A percentile compares a stretch with the other conserved stretches of the same genome.
phyloP scores from a whole-genome alignment of 2,888 invertebrate species.

The Mythimna loreyi region DNA sequence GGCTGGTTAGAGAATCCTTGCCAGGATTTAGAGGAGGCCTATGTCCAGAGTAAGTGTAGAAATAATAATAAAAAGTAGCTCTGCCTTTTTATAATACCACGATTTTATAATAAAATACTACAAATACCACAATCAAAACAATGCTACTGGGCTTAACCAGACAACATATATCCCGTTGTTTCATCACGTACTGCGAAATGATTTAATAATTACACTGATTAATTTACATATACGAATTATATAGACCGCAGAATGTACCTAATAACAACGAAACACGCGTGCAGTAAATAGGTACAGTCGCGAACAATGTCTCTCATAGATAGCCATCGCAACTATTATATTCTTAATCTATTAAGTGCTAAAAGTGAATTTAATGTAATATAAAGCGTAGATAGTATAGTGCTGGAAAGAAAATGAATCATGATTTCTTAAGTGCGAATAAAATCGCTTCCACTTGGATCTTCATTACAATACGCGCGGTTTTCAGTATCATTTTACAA shows the following conservation, averaged over 20 bases:
- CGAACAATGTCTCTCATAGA: slow-evolving; percentile 48
- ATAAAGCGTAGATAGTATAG: slow-evolving; percentile 10
- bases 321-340: slow-evolving; percentile 46
- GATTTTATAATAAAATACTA: not conserved
- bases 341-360: slow-evolving; percentile 40
- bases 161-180: slow-evolving; percentile 13
- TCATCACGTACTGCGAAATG: slow-evolving; percentile 38
- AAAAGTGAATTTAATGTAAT: slow-evolving; percentile 54
- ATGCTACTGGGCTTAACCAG: not conserved
- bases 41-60: no score
- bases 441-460: slow-evolving; percentile 20
- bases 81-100: no score
- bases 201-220: slow-evolving; percentile 62
- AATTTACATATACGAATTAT: slow-evolving; percentile 66
- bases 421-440: slow-evolving; percentile 16
- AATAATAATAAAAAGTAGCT: no score
- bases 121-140: slow-evolving; percentile 12
- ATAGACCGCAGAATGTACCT: slow-evolving; percentile 75
- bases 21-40: no score
- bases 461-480: slow-evolving; percentile 20
- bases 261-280: slow-evolving; percentile 59
- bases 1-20: no score
- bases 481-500: slow-evolving; percentile 31
- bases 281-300: slow-evolving; percentile 62
- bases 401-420: slow-evolving; percentile 17